Evolutionary conservation across 2,797 vertebrate species (phyloP).

Genomic region (Catostomus latipinnis): DNA sequence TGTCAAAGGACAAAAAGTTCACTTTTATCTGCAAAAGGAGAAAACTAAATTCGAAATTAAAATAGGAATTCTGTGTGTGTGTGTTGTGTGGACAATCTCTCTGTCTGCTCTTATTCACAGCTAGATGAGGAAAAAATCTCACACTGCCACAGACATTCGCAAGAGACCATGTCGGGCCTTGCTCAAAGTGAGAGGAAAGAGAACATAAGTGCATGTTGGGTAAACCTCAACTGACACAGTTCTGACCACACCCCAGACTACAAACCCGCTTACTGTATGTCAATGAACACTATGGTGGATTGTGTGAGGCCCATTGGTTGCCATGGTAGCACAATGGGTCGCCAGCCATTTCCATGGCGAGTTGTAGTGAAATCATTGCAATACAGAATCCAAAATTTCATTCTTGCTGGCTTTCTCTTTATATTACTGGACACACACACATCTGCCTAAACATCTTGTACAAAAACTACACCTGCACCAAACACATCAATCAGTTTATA

Average conservation of each 20-base stretch:
- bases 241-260: conserved; percentile 29
- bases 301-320: conserved; percentile 65
- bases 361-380: conserved; percentile 70
- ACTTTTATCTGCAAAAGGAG: conserved; percentile 11
- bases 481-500: not conserved
- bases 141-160: conserved; percentile 17
- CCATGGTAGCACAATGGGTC: conserved; percentile 67
- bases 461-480: not conserved
- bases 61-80: conserved; percentile 26
- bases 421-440: conserved; percentile 9
- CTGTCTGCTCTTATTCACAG: conserved; percentile 30
- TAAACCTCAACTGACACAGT: conserved; percentile 4
- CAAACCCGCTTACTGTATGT: conserved; percentile 35
- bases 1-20: conserved; percentile 23
- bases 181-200: conserved; percentile 18
- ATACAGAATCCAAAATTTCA: conserved; percentile 62
- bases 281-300: conserved; percentile 52
- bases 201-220: conserved; percentile 21
- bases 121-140: conserved; percentile 16
- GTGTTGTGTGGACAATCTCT: not conserved
- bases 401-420: conserved; percentile 64
- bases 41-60: conserved; percentile 13
- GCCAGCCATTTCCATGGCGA: conserved; percentile 66
- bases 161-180: conserved; percentile 17
- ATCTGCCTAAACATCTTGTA: not conserved